Percentiles rank a stretch among this genome's conserved stretches.
These are phyloP conservation scores for Calyptommatus sinebrachiatus DNA, from an alignment of 2,113 vertebrate genomes.

Conservation along the genomic window DNA sequence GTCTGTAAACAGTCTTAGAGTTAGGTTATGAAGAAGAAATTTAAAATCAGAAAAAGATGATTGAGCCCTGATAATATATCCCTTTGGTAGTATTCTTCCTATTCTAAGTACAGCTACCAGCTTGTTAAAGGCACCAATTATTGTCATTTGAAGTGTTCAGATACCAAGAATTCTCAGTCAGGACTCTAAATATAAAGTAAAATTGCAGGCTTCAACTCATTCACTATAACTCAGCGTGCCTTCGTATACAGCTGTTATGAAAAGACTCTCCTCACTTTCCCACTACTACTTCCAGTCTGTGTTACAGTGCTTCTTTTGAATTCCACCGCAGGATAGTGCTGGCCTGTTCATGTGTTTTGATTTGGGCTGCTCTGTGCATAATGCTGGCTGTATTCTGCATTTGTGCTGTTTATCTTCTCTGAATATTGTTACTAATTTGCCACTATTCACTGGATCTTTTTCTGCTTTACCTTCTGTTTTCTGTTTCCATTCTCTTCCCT, in stretches of 20 bases:
- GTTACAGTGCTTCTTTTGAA: conserved; percentile 45
- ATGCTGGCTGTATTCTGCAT: conserved; percentile 59
- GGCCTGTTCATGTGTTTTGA: conserved; percentile 57
- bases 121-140: conserved; percentile 48
- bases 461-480: conserved; percentile 32
- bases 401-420: conserved; percentile 41
- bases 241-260: conserved; percentile 43
- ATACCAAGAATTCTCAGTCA: conserved; percentile 48
- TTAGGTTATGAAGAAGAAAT: neutral
- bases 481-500: conserved; percentile 25
- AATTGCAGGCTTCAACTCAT: conserved; percentile 43
- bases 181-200: conserved; percentile 34
- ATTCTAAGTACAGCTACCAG: conserved; percentile 55
- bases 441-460: conserved; percentile 45
- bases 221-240: conserved; percentile 20
- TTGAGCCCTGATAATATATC: conserved; percentile 20
- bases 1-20: neutral
- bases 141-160: conserved; percentile 52
- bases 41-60: neutral
- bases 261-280: conserved; percentile 41
- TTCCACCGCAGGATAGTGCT: conserved; percentile 59
- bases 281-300: conserved; percentile 51
- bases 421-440: conserved; percentile 56
- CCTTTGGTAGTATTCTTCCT: conserved; percentile 51
- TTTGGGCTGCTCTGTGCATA: conserved; percentile 43